These are phyloP conservation scores for Lophura nycthemera DNA, from an alignment of 2,113 vertebrate genomes.

Conservation along the genomic window DNA sequence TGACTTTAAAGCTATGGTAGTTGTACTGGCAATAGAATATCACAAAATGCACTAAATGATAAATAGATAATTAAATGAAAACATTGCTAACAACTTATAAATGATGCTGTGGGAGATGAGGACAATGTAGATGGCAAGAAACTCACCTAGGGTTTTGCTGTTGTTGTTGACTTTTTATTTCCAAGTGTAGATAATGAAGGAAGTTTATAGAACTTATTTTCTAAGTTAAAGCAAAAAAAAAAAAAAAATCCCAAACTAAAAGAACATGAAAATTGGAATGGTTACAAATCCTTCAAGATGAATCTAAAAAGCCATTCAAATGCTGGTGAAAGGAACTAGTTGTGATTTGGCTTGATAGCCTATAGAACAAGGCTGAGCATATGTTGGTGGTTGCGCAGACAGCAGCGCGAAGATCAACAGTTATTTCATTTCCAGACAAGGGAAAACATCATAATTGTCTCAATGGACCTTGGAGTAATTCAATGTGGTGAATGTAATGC, in stretches of 20 bases:
- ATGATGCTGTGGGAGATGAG: constrained; percentile 42
- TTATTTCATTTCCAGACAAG: not conserved
- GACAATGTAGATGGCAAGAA: constrained; percentile 52
- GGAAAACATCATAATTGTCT: not conserved
- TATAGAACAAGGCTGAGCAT: constrained; percentile 9
- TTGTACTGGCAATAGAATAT: constrained; percentile 55
- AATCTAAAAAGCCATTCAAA: constrained; percentile 63
- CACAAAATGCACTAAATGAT: constrained; percentile 47
- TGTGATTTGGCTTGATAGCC: constrained; percentile 62
- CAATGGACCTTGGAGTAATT: not conserved
- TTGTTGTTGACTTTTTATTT: not conserved
- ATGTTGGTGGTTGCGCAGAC: constrained; percentile 37
- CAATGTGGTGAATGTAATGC: not conserved
- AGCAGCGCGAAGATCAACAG: not conserved
- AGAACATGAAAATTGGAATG: constrained; percentile 44
- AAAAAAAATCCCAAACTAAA: not conserved
- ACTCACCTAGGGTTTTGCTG: not conserved
- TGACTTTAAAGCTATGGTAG: constrained; percentile 63
- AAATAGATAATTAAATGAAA: not conserved
- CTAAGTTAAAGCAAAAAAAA: not conserved
- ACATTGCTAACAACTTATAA: not conserved
- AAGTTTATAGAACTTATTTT: constrained; percentile 39
- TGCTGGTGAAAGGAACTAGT: constrained; percentile 58
- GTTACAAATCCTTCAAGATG: constrained; percentile 37
- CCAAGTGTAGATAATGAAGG: constrained; percentile 16